These are phyloP conservation scores for Antrozous pallidus DNA, from an alignment of 2,797 vertebrate genomes.

Conservation along the genomic window DNA sequence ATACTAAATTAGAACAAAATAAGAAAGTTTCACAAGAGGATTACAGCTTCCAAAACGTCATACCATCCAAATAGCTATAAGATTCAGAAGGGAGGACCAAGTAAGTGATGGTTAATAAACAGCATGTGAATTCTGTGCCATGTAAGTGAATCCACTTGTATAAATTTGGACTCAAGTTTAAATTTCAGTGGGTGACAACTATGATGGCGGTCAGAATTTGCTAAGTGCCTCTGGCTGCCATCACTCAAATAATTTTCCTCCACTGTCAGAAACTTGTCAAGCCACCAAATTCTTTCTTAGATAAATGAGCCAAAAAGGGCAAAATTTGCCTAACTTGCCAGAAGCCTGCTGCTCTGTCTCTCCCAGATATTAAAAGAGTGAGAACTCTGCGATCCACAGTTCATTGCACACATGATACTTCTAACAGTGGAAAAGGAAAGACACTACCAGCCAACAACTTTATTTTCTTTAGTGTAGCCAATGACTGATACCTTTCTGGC, in stretches of 20 bases:
- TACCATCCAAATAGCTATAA: constrained; percentile 36
- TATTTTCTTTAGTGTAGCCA: not conserved
- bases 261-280: constrained; percentile 65
- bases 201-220: constrained; percentile 65
- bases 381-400: not conserved
- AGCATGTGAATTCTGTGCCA: constrained; percentile 45
- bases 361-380: constrained; percentile 3
- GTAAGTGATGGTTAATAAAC: constrained; percentile 53
- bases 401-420: not conserved
- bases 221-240: constrained; percentile 60
- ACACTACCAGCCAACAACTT: not conserved
- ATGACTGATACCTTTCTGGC: not conserved
- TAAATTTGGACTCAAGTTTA: constrained; percentile 63
- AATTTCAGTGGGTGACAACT: constrained; percentile 64
- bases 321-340: not conserved
- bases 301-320: constrained; percentile 61
- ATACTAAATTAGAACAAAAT: constrained; percentile 35
- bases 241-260: constrained; percentile 59
- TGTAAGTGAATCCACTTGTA: constrained; percentile 71
- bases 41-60: constrained; percentile 52
- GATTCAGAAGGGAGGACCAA: constrained; percentile 44
- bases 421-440: not conserved
- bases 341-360: constrained; percentile 23
- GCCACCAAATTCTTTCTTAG: constrained; percentile 59
- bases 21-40: constrained; percentile 36